These are phyloP conservation scores for Varanus salvator DNA, from an alignment of 2,113 vertebrate species.

Conservation along the genomic window DNA sequence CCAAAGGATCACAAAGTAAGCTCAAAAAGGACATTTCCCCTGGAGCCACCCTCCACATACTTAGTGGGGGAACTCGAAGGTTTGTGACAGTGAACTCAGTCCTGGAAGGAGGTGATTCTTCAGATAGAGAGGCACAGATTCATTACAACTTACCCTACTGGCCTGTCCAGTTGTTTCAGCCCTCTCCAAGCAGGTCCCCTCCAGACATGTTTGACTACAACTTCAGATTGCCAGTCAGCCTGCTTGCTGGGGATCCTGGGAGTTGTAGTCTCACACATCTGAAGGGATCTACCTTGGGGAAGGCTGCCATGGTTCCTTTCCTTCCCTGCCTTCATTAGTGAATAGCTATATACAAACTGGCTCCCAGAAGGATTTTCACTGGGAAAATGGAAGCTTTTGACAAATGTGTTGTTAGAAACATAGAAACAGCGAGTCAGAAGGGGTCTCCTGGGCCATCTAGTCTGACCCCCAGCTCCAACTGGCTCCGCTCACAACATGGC, in stretches of 20 bases:
- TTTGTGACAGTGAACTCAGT: not conserved
- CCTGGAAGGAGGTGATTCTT: not conserved
- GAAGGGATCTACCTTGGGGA: too few species aligned
- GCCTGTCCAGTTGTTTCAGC: not conserved
- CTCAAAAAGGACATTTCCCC: too few species aligned
- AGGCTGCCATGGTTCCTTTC: not conserved
- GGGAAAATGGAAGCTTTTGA: not conserved
- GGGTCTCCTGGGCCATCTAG: too few species aligned
- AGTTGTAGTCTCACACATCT: too few species aligned
- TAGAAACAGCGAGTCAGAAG: too few species aligned
- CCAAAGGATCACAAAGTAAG: not conserved
- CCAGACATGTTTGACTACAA: too few species aligned
- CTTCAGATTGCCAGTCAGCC: too few species aligned
- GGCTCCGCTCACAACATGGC: too few species aligned
- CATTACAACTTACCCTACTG: not conserved
- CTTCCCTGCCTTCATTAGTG: fast-evolving
- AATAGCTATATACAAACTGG: fast-evolving
- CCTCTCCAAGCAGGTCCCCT: too few species aligned
- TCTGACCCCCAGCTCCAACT: too few species aligned
- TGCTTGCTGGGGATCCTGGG: too few species aligned
- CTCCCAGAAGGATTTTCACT: not conserved
- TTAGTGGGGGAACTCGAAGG: not conserved
- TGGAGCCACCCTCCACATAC: too few species aligned
- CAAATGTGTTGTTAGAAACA: not conserved
- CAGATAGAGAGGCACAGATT: not conserved